Conservation (phyloP, 2,888 invertebrate species). For the Acleris sparsana region DNA sequence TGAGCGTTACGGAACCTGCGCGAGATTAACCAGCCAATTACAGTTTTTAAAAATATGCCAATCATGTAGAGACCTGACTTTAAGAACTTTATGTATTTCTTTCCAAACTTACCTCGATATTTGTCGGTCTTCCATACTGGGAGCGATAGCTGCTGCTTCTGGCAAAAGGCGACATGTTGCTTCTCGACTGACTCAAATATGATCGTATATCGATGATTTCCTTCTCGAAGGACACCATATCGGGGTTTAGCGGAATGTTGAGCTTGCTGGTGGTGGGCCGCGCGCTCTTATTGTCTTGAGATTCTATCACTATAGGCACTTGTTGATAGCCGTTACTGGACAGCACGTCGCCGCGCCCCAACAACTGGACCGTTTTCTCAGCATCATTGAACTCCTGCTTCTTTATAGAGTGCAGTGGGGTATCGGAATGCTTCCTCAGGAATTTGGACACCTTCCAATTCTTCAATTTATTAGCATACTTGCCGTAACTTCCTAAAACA, state of each 20-base stretch:
- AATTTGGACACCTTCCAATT: conserved; percentile 89
- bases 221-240: conserved; percentile 80
- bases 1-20: no score
- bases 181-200: conserved; percentile 88
- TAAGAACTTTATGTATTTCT: conserved; percentile 2
- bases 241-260: conserved; percentile 75
- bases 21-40: no score
- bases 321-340: conserved; percentile 84
- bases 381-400: conserved; percentile 67
- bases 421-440: conserved; percentile 85
- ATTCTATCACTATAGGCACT: conserved; percentile 86
- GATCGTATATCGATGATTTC: conserved; percentile 89
- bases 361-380: conserved; percentile 64
- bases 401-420: conserved; percentile 74
- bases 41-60: no score
- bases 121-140: conserved; percentile 85
- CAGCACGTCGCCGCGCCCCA: conserved; percentile 66
- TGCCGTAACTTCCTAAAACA: conserved; percentile 83
- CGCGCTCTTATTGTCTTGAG: conserved; percentile 67
- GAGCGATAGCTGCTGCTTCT: conserved; percentile 88
- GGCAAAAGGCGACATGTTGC: conserved; percentile 88
- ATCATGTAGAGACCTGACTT: no score
- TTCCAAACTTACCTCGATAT: conserved; percentile 67
- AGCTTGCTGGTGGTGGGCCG: conserved; percentile 66
- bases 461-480: conserved; percentile 83